Percentiles rank a stretch among this genome's conserved stretches.
Evolutionary conservation across 2,113 vertebrate genomes (phyloP).

Genomic region (Scomber colias): DNA sequence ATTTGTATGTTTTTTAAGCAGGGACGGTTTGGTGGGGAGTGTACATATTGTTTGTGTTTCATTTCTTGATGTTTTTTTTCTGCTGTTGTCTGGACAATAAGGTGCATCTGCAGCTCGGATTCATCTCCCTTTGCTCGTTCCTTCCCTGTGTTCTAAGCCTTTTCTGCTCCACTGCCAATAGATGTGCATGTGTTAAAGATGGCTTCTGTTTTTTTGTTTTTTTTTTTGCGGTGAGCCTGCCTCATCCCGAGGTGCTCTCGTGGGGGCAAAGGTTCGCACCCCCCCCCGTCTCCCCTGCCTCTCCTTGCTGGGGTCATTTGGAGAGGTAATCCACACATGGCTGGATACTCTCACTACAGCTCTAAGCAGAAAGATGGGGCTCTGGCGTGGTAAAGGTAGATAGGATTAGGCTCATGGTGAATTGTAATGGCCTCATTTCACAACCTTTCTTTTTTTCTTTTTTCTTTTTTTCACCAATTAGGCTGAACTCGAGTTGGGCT

Average conservation of each 20-base stretch:
- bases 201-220: constrained; percentile 35
- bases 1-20: constrained; percentile 1
- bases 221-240: constrained; percentile 35
- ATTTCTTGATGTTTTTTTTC: constrained; percentile 14
- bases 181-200: constrained; percentile 84
- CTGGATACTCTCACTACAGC: constrained; percentile 62
- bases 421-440: constrained; percentile 63
- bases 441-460: constrained; percentile 36
- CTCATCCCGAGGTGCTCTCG: constrained; percentile 76
- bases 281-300: constrained; percentile 12
- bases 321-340: constrained; percentile 79
- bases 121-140: constrained; percentile 45
- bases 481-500: constrained; percentile 35
- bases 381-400: constrained; percentile 42
- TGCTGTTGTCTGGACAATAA: constrained; percentile 34
- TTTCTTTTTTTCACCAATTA: constrained; percentile 42
- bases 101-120: constrained; percentile 31
- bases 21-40: neutral
- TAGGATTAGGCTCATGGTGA: constrained; percentile 61
- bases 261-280: constrained; percentile 68
- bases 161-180: constrained; percentile 84
- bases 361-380: constrained; percentile 39
- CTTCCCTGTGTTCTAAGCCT: constrained; percentile 70
- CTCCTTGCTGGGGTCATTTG: constrained; percentile 72
- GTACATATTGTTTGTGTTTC: constrained; percentile 24